Conservation (phyloP, 2,888 invertebrate species). For the Drosophila anomelani region DNA sequence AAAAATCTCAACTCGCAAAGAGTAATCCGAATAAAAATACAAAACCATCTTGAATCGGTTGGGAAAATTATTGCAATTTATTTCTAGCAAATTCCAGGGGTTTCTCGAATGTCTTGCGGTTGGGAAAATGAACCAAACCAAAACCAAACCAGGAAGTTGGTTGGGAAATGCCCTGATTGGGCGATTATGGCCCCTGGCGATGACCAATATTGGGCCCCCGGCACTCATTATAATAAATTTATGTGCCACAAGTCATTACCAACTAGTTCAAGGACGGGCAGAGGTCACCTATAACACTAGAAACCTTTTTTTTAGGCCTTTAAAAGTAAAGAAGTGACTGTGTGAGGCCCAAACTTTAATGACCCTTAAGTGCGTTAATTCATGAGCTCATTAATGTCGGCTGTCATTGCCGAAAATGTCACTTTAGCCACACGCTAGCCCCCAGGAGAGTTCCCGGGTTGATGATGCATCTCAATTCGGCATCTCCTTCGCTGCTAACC, state of each 20-base stretch:
- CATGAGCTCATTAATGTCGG: constrained; percentile 15
- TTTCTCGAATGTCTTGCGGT: constrained; percentile 28
- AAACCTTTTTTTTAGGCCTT: neutral
- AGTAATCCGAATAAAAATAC: constrained; percentile 5
- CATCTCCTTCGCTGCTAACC: constrained; percentile 4
- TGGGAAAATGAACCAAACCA: neutral
- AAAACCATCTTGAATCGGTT: neutral
- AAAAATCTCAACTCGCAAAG: constrained; percentile 3
- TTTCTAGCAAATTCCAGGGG: constrained; percentile 10
- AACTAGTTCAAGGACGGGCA: constrained; percentile 25
- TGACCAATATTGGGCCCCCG: constrained; percentile 37
- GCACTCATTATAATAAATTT: constrained; percentile 50
- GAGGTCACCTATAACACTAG: constrained; percentile 11
- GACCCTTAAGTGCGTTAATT: constrained; percentile 20
- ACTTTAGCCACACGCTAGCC: neutral
- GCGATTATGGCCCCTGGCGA: constrained; percentile 14
- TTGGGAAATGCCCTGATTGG: constrained; percentile 9
- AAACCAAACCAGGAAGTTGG: constrained; percentile 9
- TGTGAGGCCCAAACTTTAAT: constrained; percentile 12
- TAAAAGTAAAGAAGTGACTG: neutral
- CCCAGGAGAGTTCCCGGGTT: neutral
- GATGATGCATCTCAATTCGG: neutral
- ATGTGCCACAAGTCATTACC: constrained; percentile 36
- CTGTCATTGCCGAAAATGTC: neutral
- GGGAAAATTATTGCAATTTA: constrained; percentile 8